Evolutionary conservation across 2,113 vertebrate species (phyloP).

Genomic region (Buteo buteo): DNA sequence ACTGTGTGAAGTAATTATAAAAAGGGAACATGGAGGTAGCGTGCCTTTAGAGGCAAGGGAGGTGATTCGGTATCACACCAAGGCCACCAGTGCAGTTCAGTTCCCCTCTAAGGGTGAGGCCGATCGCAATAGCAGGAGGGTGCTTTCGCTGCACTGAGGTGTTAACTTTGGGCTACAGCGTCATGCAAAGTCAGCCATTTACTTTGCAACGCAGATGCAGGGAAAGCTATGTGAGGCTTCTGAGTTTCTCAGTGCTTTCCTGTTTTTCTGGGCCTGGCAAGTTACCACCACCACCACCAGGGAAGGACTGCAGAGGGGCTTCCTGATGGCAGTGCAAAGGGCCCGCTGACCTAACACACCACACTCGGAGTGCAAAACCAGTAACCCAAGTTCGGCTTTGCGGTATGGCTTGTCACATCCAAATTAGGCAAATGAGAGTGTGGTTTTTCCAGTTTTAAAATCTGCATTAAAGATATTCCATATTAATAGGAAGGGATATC

Average conservation of each 20-base stretch:
- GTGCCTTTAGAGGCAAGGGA: not conserved
- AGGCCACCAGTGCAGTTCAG: not conserved
- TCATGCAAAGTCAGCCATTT: not conserved
- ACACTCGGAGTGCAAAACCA: not conserved
- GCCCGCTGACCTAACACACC: rapidly evolving
- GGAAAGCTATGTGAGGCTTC: not conserved
- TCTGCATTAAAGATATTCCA: not conserved
- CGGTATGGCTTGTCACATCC: not conserved
- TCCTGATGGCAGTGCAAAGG: not conserved
- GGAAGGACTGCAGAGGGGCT: not conserved
- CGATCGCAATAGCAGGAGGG: not conserved
- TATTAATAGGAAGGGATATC: not conserved
- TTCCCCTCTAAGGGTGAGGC: not conserved
- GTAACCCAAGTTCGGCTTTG: not conserved
- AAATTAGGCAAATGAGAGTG: not conserved
- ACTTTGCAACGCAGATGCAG: not conserved
- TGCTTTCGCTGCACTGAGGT: not conserved
- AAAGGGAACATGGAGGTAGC: not conserved
- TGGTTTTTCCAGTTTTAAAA: not conserved
- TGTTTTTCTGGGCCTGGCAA: not conserved
- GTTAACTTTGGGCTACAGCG: not conserved
- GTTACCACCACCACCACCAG: not conserved
- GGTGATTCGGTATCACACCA: not conserved
- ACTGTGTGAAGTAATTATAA: not conserved
- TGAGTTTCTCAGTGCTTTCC: not conserved